phyloP scores from a whole-genome alignment of 2,113 vertebrate species.

The Hymenochirus boettgeri region DNA sequence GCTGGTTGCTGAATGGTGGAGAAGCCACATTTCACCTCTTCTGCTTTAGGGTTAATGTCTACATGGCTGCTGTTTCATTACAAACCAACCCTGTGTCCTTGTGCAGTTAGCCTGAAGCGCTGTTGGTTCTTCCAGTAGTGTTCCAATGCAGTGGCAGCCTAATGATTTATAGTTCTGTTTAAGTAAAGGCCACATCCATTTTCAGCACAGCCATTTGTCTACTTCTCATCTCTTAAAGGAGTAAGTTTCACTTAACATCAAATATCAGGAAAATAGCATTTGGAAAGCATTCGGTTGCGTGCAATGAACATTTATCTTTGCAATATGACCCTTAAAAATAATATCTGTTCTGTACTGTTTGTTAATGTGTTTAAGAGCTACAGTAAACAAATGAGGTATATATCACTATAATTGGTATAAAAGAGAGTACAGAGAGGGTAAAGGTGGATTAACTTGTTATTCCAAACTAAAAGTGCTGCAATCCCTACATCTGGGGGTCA shows the following conservation, averaged over 20 bases:
- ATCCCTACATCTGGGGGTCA: too few species aligned
- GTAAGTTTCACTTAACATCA: constrained; percentile 18
- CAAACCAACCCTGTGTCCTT: constrained; percentile 43
- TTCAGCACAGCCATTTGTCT: constrained; percentile 73
- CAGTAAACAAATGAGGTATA: too few species aligned
- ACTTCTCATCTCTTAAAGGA: constrained; percentile 52
- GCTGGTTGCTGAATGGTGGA: background rate
- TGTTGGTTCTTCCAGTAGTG: constrained; percentile 45
- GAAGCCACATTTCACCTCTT: background rate
- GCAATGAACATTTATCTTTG: constrained; percentile 1
- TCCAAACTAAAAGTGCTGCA: too few species aligned
- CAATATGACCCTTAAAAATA: background rate
- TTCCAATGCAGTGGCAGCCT: constrained; percentile 49
- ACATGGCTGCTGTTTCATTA: constrained; percentile 42
- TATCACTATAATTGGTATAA: too few species aligned
- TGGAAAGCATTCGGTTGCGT: background rate
- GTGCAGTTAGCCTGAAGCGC: constrained; percentile 49
- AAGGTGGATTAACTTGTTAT: too few species aligned
- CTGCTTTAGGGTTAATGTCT: constrained; percentile 43
- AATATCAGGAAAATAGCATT: background rate
- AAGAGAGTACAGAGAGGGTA: too few species aligned
- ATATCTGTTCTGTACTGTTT: background rate
- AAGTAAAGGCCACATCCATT: constrained; percentile 77
- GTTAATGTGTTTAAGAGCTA: background rate
- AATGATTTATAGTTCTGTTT: constrained; percentile 82